Conservation (phyloP, 2,888 invertebrate species). For the Temnothorax rugatulus region DNA sequence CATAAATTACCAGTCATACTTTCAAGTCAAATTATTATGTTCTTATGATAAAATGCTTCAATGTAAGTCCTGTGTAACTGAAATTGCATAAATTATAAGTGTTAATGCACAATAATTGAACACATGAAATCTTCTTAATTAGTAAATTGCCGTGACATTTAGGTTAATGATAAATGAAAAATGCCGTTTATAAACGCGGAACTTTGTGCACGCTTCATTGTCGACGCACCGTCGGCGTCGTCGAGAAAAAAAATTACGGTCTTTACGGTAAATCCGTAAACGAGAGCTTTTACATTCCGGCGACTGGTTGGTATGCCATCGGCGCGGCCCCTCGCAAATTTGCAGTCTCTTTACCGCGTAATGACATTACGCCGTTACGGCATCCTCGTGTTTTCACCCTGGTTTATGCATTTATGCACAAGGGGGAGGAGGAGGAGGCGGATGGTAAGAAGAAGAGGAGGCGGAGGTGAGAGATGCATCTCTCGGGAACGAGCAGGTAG, state of each 20-base stretch:
- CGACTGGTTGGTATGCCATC: constrained; percentile 64
- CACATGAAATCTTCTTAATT: background rate
- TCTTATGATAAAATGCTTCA: background rate
- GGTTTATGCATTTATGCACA: constrained; percentile 78
- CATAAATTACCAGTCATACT: background rate
- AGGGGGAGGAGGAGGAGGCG: constrained; percentile 31
- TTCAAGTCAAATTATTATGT: constrained; percentile 16
- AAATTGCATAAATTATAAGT: background rate
- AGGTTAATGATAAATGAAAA: background rate
- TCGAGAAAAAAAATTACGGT: constrained; percentile 37
- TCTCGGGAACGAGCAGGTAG: constrained; percentile 41
- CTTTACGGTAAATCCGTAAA: constrained; percentile 42
- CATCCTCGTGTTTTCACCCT: constrained; percentile 77
- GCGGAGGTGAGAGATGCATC: constrained; percentile 47
- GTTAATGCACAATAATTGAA: background rate
- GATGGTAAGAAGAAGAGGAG: constrained; percentile 31
- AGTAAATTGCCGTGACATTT: background rate
- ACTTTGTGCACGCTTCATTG: background rate
- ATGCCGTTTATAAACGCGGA: background rate
- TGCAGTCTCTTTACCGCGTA: constrained; percentile 74
- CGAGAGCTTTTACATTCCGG: constrained; percentile 35
- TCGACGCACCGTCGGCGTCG: constrained; percentile 18
- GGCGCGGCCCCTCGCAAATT: constrained; percentile 70
- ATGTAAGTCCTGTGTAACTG: background rate
- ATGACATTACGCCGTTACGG: constrained; percentile 77